A percentile compares a stretch with the other conserved stretches of the same genome.
These are phyloP conservation scores for Seira musarum DNA, from an alignment of 2,888 invertebrate genomes.

Conservation along the genomic window DNA sequence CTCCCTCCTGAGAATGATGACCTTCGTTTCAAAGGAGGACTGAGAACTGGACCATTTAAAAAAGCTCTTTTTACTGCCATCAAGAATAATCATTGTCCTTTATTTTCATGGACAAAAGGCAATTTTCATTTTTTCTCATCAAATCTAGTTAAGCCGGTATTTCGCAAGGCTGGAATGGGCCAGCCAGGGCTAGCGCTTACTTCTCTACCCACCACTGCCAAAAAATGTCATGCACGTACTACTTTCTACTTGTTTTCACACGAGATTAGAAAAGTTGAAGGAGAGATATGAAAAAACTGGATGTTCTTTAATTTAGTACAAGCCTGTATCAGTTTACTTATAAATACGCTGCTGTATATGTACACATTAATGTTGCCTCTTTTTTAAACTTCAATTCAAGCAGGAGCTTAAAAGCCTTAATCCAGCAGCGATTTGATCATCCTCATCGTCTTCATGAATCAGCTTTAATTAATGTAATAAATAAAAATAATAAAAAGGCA, in stretches of 20 bases:
- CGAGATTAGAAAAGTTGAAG: background rate
- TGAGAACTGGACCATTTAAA: background rate
- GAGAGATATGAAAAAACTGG: background rate
- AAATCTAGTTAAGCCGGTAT: background rate
- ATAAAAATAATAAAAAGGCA: conserved; percentile 28
- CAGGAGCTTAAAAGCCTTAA: no score
- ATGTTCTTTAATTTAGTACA: background rate
- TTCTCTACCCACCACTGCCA: background rate
- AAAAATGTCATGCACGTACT: background rate
- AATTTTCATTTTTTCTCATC: background rate
- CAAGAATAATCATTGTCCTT: background rate
- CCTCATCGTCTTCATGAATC: conserved; percentile 34
- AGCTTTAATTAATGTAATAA: conserved; percentile 49
- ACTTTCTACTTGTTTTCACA: background rate
- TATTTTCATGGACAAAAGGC: background rate
- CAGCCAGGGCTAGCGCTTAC: no score
- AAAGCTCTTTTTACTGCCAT: background rate
- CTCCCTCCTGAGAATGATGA: background rate
- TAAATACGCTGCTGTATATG: no score
- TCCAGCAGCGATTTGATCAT: no score
- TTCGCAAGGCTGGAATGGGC: background rate
- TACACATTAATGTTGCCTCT: no score
- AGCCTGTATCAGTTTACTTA: no score
- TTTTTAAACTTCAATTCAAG: no score
- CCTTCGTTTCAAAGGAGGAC: background rate